Evolutionary conservation across 1,140 invertebrate species (phyloP).

Genomic region (Drosophila kurseongensis): DNA sequence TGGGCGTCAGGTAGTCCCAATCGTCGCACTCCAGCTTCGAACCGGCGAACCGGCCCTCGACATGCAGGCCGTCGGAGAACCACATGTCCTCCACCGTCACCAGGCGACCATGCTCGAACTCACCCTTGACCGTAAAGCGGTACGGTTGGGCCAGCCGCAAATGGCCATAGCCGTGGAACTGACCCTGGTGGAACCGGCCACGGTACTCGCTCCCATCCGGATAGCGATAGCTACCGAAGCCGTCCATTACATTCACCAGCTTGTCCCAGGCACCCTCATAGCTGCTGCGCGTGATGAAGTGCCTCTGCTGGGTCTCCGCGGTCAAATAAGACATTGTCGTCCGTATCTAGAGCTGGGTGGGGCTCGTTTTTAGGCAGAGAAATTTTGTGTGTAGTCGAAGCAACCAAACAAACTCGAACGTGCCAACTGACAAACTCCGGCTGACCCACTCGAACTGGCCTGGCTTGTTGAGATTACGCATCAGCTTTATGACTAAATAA

Average conservation of each 20-base stretch:
- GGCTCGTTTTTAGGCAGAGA: no score
- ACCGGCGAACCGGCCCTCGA: constrained; percentile 40
- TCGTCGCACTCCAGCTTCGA: constrained; percentile 30
- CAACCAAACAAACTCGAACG: constrained; percentile 19
- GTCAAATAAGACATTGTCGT: constrained; percentile 6
- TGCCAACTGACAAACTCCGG: constrained; percentile 15
- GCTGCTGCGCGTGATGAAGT: constrained; percentile 60
- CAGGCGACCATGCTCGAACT: constrained; percentile 54
- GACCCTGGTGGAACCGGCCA: constrained; percentile 51
- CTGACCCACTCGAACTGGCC: constrained; percentile 41
- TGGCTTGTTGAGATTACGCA: constrained; percentile 70
- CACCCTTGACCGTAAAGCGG: constrained; percentile 65
- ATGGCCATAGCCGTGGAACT: constrained; percentile 70
- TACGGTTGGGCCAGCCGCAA: constrained; percentile 58
- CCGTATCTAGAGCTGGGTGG: background rate
- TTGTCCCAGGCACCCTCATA: constrained; percentile 65
- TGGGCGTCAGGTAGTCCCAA: constrained; percentile 61
- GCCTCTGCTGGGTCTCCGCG: constrained; percentile 2
- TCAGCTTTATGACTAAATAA: constrained; percentile 74
- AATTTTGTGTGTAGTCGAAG: constrained; percentile 2
- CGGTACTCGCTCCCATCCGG: constrained; percentile 77
- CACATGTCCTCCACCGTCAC: constrained; percentile 67
- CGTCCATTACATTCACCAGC: constrained; percentile 64
- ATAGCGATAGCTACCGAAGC: constrained; percentile 69
- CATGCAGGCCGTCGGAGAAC: constrained; percentile 64